Percentiles rank a stretch among this genome's conserved stretches.
These are phyloP conservation scores for Automeris io DNA, from an alignment of 2,888 invertebrate genomes.

Conservation along the genomic window DNA sequence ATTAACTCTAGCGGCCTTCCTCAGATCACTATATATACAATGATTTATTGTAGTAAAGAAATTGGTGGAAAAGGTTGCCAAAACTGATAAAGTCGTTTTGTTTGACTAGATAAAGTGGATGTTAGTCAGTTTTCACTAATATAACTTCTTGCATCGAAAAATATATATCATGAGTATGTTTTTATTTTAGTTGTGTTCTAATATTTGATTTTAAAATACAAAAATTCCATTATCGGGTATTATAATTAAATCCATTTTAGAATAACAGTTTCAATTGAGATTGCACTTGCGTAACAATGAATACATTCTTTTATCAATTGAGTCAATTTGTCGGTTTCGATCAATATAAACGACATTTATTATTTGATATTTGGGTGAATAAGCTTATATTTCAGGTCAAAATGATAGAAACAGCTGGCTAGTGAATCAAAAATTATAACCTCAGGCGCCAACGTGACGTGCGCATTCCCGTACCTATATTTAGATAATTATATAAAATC, in stretches of 20 bases:
- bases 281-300: neutral
- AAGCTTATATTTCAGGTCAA: neutral
- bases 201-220: too few species aligned
- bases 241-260: neutral
- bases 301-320: neutral
- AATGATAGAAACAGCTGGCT: conserved; percentile 1
- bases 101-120: too few species aligned
- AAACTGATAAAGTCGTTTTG: too few species aligned
- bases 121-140: too few species aligned
- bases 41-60: too few species aligned
- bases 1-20: too few species aligned
- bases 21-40: too few species aligned
- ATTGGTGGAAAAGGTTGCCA: too few species aligned
- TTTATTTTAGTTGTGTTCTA: too few species aligned
- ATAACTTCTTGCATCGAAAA: too few species aligned
- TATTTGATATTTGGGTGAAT: neutral
- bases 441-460: conserved; percentile 4
- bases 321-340: neutral
- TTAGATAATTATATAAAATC: conserved; percentile 29
- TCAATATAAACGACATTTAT: neutral
- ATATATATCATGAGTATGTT: too few species aligned
- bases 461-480: conserved; percentile 13
- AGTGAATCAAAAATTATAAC: conserved; percentile 5
- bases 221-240: neutral
- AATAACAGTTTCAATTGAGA: neutral